Evolutionary conservation across 1,140 invertebrate species (phyloP).

Genomic region (Pseudomyrmex dendroicus): DNA sequence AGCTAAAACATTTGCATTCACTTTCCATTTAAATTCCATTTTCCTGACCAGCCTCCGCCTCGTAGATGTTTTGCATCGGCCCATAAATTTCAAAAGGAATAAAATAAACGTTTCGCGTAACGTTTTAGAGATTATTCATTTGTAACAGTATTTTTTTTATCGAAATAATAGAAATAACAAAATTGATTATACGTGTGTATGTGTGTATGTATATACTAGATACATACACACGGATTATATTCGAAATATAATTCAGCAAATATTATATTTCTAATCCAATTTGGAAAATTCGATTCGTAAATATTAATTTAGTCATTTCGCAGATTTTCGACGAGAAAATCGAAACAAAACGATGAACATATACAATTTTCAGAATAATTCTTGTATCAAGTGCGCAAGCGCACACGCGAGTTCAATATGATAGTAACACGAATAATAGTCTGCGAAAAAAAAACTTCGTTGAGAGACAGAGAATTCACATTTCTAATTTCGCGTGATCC

Average conservation of each 20-base stretch:
- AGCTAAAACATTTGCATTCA: conserved; percentile 51
- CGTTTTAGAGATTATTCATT: conserved; percentile 27
- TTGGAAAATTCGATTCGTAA: background rate
- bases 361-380: background rate
- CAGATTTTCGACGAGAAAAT: background rate
- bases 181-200: background rate
- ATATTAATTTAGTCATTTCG: background rate
- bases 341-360: background rate
- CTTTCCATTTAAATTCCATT: conserved; percentile 59
- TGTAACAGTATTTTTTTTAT: conserved; percentile 14
- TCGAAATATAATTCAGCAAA: background rate
- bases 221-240: background rate
- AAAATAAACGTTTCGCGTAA: conserved; percentile 17
- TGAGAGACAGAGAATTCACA: background rate
- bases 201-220: background rate
- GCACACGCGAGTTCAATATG: background rate
- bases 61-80: conserved; percentile 35
- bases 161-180: background rate
- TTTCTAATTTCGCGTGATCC: conserved; percentile 19
- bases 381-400: too few species aligned
- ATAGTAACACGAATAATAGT: background rate
- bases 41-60: background rate
- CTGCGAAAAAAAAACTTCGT: background rate
- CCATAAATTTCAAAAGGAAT: conserved; percentile 51
- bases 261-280: conserved; percentile 1